These are phyloP conservation scores for Caenorhabditis sp. DNA, from an alignment of 2,888 invertebrate species.

Conservation along the genomic window DNA sequence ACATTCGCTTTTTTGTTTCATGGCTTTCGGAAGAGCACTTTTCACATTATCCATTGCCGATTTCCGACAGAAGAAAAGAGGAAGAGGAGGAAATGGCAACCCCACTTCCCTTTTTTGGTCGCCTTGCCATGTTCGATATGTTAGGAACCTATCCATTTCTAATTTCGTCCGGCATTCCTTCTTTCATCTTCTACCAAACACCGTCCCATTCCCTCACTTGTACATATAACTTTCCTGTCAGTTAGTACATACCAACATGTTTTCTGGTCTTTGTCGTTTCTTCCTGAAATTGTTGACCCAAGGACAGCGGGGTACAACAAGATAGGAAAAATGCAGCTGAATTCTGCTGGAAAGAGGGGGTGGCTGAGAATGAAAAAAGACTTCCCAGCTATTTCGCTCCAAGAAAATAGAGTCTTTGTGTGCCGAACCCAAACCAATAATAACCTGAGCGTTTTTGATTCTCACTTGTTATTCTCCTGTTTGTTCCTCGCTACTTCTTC, in stretches of 20 bases:
- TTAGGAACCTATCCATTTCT: slow-evolving; percentile 49
- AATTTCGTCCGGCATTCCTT: slow-evolving; percentile 25
- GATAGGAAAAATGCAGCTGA: slow-evolving; percentile 44
- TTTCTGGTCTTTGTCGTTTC: slow-evolving; percentile 31
- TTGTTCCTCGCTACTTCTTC: neutral
- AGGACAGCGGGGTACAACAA: slow-evolving; percentile 16
- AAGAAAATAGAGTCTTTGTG: neutral
- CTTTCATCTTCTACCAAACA: neutral
- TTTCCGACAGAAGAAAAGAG: too few species aligned
- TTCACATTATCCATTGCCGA: slow-evolving; percentile 6
- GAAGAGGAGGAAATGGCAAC: neutral
- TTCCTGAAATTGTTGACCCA: slow-evolving; percentile 41
- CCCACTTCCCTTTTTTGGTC: slow-evolving; percentile 22
- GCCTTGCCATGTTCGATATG: slow-evolving; percentile 23
- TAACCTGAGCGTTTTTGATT: neutral
- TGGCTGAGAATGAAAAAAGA: slow-evolving; percentile 7
- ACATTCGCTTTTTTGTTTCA: slow-evolving; percentile 15
- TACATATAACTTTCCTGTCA: slow-evolving; percentile 34
- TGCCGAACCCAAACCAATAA: too few species aligned
- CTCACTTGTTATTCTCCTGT: neutral
- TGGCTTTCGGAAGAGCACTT: neutral
- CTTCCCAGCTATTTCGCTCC: slow-evolving; percentile 11
- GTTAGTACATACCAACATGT: slow-evolving; percentile 50
- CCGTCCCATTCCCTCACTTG: slow-evolving; percentile 4
- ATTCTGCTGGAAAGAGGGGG: slow-evolving; percentile 31